Evolutionary conservation across 2,113 vertebrate species (phyloP).

Genomic region (Edolisoma coerulescens): DNA sequence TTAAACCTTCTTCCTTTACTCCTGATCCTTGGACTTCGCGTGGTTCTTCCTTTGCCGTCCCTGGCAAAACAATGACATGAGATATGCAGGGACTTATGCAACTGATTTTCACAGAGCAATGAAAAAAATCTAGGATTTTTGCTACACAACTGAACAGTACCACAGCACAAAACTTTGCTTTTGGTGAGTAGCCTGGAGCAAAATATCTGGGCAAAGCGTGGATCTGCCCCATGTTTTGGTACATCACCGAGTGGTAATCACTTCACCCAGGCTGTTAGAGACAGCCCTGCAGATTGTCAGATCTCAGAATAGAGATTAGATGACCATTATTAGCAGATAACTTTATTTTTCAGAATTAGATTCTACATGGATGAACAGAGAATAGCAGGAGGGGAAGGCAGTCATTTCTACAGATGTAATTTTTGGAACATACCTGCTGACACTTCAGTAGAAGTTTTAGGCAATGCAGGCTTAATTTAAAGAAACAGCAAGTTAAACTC

Average conservation of each 20-base stretch:
- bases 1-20: no score
- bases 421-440: constrained; percentile 39
- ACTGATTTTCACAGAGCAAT: not conserved
- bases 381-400: not conserved
- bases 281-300: not conserved
- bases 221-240: not conserved
- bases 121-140: not conserved
- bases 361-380: not conserved
- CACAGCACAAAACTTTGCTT: not conserved
- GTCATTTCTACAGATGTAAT: not conserved
- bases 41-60: no score
- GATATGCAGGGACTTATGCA: not conserved
- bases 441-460: constrained; percentile 11
- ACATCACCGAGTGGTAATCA: not conserved
- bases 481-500: constrained; percentile 8
- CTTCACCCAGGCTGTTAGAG: not conserved
- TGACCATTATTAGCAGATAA: not conserved
- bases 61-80: no score
- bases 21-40: no score
- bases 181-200: not conserved
- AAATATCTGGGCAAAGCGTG: not conserved
- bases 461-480: constrained; percentile 9
- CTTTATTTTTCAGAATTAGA: constrained; percentile 34
- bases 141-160: not conserved
- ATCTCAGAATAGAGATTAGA: not conserved